Evolutionary conservation across 2,888 invertebrate species (phyloP), one percentile per base, ranked within the genome.

Genomic region (Melanchra persicariae): DNA sequence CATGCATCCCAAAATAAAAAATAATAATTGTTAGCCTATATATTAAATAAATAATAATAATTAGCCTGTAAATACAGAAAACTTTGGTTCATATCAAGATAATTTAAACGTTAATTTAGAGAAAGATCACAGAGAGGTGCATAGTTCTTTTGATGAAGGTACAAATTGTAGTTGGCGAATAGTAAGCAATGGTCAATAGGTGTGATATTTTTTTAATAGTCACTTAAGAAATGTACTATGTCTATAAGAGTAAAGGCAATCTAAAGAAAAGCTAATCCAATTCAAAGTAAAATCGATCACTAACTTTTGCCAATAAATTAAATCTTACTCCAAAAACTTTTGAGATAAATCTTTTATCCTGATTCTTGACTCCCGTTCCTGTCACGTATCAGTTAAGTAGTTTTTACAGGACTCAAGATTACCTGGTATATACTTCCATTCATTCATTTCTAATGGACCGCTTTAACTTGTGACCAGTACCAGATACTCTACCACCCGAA

Each of bases 241-340:
- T 7, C 6, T 22, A 1, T 12, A 12, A 22, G 8, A 22, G 49
- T 22, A 12, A 0, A 1, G 5, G 22, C 8, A 47, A 6, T 1
- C 24, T 4, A 40, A 47, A 47, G 17, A 45, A n/a, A 7, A 10
- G 10, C 22, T 24, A 75, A 60, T 37, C 37, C 17, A 45, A 75
- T 65, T 7, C 45, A 37, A 54, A 45, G 4, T 26, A 2, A 57
- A 70, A 54, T 64, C 26, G 37, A 55, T 64, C 24, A 70, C n/a
- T 1, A 62, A 76, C 52, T 70, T 76, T n/a, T 26, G 10, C 30
- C 26, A 43, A 76, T 71, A 66, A 71, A 77, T 63, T 63, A 45
- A 70, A 54, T 70, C 51, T 17, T 64, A 49, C 61, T 52, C 17
- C 17, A 22, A 7, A 52, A 65, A 62, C 22, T 77, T 77, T 57